Evolutionary conservation across 2,797 vertebrate species (phyloP), one percentile per base, ranked within the genome.

Genomic region (Tenualosa thibaudeaui): DNA sequence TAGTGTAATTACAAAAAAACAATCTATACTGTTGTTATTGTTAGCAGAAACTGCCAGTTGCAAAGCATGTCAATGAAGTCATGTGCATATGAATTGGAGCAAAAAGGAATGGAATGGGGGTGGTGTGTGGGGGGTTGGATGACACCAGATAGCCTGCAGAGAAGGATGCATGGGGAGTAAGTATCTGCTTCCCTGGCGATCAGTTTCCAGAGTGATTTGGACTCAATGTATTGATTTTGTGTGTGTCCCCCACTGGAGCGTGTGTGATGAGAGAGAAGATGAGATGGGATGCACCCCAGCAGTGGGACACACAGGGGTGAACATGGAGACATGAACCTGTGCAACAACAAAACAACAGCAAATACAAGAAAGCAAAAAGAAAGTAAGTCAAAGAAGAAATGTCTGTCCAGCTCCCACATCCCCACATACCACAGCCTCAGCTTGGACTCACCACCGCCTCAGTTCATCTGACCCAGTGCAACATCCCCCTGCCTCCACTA

Each of bases 141-240:
- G 68, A 40, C 40, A 17, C 13, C 68, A 17, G 68, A 75, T 40
- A 75, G 31, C 15, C 1, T 15, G 13, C 31, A 75, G 31, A 75
- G 31, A 31, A 75, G 68, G 68, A 75, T 31, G 40, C 31, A 9
- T 12, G 31, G 65, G 37, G 31, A 75, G 68, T 26, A 43, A 43
- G 68, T 43, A 75, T 75, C 68, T 75, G 68, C 43, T 75, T 75
- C 31, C 68, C 12, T 75, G 68, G 68, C 13, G 68, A 75, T 75
- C 31, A 15, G 15, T 5, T 75, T 37, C 13, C 68, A 75, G 62
- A 17, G 68, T 43, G 15, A 75, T 75, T 40, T 15, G 13, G 24
- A 75, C 15, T 75, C 68, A 40, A 75, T 75, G 40, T 17, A 75
- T 75, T 75, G 68, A 75, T 75, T 43, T 0, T 15, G 68, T 19